Conservation (phyloP, 2,888 invertebrate species). For the Agriopis leucophaearia region DNA sequence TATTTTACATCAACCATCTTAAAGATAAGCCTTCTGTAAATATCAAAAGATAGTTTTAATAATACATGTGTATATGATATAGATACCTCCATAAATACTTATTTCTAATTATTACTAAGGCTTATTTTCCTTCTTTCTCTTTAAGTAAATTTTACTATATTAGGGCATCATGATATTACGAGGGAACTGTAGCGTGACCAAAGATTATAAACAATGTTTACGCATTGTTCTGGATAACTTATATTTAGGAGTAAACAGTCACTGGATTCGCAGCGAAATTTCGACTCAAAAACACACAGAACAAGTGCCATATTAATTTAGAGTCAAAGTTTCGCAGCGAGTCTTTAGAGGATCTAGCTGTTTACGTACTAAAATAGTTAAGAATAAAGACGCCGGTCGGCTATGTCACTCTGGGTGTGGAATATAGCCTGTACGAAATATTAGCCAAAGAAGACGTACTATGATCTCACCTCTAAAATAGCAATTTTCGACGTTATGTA, state of each 20-base stretch:
- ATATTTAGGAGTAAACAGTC: slow-evolving; percentile 73
- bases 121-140: slow-evolving; percentile 38
- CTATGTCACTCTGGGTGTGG: slow-evolving; percentile 17
- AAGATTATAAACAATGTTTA: slow-evolving; percentile 35
- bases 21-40: slow-evolving; percentile 46
- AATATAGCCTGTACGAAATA: slow-evolving; percentile 2
- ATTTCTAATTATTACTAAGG: slow-evolving; percentile 41
- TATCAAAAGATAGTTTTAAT: slow-evolving; percentile 45
- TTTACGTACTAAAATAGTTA: slow-evolving; percentile 38
- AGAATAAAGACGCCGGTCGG: slow-evolving; percentile 34
- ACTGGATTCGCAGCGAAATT: slow-evolving; percentile 39
- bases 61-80: slow-evolving; percentile 47
- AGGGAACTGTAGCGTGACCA: slow-evolving; percentile 35
- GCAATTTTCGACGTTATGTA: background rate
- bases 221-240: slow-evolving; percentile 86
- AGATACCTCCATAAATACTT: slow-evolving; percentile 41
- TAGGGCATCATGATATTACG: slow-evolving; percentile 29
- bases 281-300: slow-evolving; percentile 26
- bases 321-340: slow-evolving; percentile 31
- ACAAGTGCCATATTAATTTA: slow-evolving; percentile 30
- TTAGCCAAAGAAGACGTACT: background rate
- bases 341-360: slow-evolving; percentile 24
- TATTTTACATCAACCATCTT: slow-evolving; percentile 33
- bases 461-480: slow-evolving; percentile 12
- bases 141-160: slow-evolving; percentile 35